phyloP scores from a whole-genome alignment of 2,113 vertebrate species.

The Megaceryle maxima region DNA sequence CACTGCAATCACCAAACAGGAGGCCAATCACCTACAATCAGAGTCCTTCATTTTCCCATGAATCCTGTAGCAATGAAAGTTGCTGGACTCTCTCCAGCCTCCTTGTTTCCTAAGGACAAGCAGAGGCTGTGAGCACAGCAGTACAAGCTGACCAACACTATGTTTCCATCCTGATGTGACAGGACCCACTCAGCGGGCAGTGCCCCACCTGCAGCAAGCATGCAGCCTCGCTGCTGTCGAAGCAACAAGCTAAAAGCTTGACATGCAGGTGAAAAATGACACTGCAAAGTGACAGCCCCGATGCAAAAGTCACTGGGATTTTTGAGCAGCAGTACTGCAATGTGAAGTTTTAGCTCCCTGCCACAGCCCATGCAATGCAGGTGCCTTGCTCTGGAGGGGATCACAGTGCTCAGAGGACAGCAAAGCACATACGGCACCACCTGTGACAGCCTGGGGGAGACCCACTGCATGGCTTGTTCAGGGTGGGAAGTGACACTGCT shows the following conservation, averaged over 20 bases:
- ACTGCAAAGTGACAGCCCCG: not conserved
- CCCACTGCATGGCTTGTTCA: rapidly evolving
- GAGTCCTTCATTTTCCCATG: not conserved
- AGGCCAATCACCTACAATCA: not conserved
- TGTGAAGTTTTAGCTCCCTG: not conserved
- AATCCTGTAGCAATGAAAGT: not conserved
- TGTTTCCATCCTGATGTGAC: not conserved
- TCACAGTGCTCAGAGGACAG: rapidly evolving
- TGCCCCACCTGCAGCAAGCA: not conserved
- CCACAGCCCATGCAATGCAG: rapidly evolving
- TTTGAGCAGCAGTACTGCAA: rapidly evolving
- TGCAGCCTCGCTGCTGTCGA: rapidly evolving
- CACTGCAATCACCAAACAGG: not conserved
- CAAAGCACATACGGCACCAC: rapidly evolving
- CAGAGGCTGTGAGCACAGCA: not conserved
- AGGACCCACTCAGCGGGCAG: not conserved
- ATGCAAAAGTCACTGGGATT: not conserved
- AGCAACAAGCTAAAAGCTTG: not conserved
- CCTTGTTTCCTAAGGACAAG: not conserved
- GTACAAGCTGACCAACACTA: not conserved
- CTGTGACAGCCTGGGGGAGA: rapidly evolving
- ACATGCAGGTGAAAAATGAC: not conserved
- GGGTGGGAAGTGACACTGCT: not conserved
- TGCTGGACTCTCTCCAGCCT: not conserved
- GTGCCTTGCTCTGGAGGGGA: not conserved